A percentile compares a stretch with the other conserved stretches of the same genome.
Conservation (phyloP, 2,113 vertebrate species). For the Periophthalmus modestus region DNA sequence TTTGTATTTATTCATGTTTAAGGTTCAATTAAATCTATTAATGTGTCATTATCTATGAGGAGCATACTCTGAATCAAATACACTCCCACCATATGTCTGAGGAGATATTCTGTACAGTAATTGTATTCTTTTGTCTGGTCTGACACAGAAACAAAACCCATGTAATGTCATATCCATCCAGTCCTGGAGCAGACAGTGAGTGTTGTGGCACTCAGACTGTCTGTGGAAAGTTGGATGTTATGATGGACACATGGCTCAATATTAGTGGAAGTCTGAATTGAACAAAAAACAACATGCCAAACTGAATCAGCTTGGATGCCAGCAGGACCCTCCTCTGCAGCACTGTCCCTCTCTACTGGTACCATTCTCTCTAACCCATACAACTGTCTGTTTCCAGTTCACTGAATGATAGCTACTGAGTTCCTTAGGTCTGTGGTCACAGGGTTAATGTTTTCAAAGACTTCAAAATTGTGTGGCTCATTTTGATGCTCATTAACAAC, state of each 20-base stretch:
- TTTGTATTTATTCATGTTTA: too few species aligned
- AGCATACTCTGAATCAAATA: too few species aligned
- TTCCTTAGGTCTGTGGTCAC: constrained; percentile 13
- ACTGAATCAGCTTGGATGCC: constrained; percentile 41
- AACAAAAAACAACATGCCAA: constrained; percentile 47
- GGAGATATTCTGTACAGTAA: neutral
- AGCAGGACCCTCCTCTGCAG: neutral
- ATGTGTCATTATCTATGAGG: too few species aligned
- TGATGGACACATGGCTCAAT: constrained; percentile 48
- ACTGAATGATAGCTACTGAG: neutral
- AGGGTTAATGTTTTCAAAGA: constrained; percentile 6
- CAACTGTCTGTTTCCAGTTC: constrained; percentile 25
- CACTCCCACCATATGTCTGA: too few species aligned
- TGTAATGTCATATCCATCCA: neutral
- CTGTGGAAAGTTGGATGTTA: constrained; percentile 8
- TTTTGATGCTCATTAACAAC: constrained; percentile 5
- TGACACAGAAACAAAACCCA: neutral
- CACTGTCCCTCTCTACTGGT: constrained; percentile 3
- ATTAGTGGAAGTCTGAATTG: constrained; percentile 38
- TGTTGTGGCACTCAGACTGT: neutral
- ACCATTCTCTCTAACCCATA: constrained; percentile 2
- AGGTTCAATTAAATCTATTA: too few species aligned
- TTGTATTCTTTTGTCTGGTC: neutral
- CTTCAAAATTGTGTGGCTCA: neutral
- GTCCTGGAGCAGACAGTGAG: neutral